Evolutionary conservation across 1,140 invertebrate species (phyloP), one percentile per base, ranked within the genome.

Genomic region (Lasaia peninsularis): DNA sequence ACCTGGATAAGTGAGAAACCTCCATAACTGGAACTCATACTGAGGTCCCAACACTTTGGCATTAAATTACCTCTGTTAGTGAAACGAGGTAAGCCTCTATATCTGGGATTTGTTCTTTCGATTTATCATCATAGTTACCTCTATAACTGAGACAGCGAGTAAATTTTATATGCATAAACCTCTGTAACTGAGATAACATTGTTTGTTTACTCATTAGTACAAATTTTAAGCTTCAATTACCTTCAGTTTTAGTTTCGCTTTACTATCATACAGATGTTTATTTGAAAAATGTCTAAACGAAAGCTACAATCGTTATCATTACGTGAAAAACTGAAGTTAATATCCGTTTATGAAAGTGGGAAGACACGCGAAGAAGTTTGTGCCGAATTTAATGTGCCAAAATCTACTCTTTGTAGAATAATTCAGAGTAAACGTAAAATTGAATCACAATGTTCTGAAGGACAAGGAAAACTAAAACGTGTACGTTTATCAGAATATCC

Each of bases 401-500:
- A 56, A 48, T 56, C 21, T 40, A 56, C 54, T 40, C 35, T 48
- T 18, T 56, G 24, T 56, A 56, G 54, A 44, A 56, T 52, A 12
- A 56, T 56, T 56, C 34, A 56, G 16, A 55, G 18, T 35, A 55
- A 55, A 18, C 9, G 40, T 37, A 55, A 55, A 55, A 40, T 55
- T 55, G 8, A 35, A 35, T 55, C 34, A n/a, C 34, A 55, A 35
- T 55, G 52, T 55, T 37, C 34, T 40, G 34, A 37, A 37, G 52
- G 52, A 54, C 31, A 54, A 37, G 52, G 52, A 37, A 55, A 55
- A 55, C 52, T 55, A 34, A 55, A 55, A 55, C 24, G n/a, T 31
- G 14, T 49, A 57, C 12, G 2, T 49, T 20, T 20, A 32, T 28
- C 33, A 53, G 33, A 53, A 35, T 35, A 34, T 35, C 50, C 50